phyloP scores from a whole-genome alignment of 2,113 vertebrate genomes.

The Tachysurus vachellii region DNA sequence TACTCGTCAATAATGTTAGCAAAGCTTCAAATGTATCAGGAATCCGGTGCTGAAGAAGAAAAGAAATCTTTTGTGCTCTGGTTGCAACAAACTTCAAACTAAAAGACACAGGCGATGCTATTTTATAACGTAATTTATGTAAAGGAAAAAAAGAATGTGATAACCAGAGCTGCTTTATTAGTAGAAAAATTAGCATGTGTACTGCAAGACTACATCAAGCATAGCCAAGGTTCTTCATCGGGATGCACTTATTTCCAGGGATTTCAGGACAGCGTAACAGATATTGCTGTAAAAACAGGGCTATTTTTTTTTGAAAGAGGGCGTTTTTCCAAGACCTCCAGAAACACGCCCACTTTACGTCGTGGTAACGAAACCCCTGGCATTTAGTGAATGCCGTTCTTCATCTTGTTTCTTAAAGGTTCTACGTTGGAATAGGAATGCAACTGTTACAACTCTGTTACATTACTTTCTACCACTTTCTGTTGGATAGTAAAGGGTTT shows the following conservation, averaged over 20 bases:
- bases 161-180: neutral
- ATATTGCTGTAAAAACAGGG: too few species aligned
- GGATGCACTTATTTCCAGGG: neutral
- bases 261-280: neutral
- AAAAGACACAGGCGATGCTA: neutral
- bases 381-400: too few species aligned
- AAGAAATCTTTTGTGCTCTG: neutral
- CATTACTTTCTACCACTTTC: too few species aligned
- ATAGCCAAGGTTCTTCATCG: neutral
- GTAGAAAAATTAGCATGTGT: neutral
- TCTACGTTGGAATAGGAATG: too few species aligned
- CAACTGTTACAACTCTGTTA: too few species aligned
- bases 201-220: neutral
- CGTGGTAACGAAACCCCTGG: too few species aligned
- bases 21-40: neutral
- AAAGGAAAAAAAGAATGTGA: neutral
- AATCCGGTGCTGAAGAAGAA: neutral
- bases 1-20: conserved; percentile 25
- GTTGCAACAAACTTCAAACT: neutral
- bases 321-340: too few species aligned
- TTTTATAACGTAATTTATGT: neutral
- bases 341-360: too few species aligned
- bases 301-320: too few species aligned
- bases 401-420: too few species aligned
- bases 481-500: too few species aligned